Evolutionary conservation across 37 sponge, comb jelly and placozoan genomes (phyloP).

Genomic region (Beroe forskalii): DNA sequence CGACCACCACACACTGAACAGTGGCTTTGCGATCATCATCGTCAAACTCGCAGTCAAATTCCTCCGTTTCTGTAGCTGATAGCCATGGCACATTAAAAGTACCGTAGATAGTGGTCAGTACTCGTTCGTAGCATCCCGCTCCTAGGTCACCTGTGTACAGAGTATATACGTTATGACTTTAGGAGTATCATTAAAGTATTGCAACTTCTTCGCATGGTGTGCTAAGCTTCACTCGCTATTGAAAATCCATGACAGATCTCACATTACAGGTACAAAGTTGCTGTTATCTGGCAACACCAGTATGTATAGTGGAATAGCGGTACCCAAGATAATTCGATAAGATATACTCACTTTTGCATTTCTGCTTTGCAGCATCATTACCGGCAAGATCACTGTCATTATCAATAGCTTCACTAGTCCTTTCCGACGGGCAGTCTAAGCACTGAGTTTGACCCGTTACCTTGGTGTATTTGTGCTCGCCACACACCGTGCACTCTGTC

Average conservation of each 20-base stretch:
- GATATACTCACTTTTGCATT: not conserved
- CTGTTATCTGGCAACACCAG: too few relatives aligned
- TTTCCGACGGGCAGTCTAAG: not conserved
- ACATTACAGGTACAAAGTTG: too few relatives aligned
- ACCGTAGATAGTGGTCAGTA: not conserved
- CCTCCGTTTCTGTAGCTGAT: not conserved
- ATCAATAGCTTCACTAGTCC: not conserved
- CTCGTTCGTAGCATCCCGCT: not conserved
- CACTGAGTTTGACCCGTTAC: not conserved
- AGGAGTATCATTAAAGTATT: too few relatives aligned
- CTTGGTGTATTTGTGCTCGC: not conserved
- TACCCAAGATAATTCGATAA: not conserved
- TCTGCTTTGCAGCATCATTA: not conserved
- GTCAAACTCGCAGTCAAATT: not conserved
- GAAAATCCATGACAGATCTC: too few relatives aligned
- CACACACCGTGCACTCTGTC: not conserved
- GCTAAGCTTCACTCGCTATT: too few relatives aligned
- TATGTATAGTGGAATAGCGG: too few relatives aligned
- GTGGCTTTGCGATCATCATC: not conserved
- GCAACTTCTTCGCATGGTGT: too few relatives aligned
- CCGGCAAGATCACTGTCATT: not conserved
- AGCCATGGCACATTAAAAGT: not conserved
- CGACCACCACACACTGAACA: not conserved
- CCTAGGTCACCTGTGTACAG: not conserved
- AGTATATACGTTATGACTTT: too few relatives aligned